A percentile compares a stretch with the other conserved stretches of the same genome.
These are phyloP conservation scores for Exaiptasia diaphana DNA, from an alignment of 64 coral and sea anemone genomes.

Conservation along the genomic window DNA sequence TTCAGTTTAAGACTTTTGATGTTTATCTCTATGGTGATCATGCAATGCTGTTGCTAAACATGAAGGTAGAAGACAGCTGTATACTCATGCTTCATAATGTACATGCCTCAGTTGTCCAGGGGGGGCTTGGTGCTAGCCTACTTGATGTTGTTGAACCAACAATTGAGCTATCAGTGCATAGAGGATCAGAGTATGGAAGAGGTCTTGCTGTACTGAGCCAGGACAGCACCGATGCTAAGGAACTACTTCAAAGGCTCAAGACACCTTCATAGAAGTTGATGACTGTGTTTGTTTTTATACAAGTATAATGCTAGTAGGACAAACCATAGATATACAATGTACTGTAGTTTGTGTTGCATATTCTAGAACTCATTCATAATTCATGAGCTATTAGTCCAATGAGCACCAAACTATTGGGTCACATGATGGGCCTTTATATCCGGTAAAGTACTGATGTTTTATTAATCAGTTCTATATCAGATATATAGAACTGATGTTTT, in stretches of 20 bases:
- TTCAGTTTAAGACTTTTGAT: background rate
- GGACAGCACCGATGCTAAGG: conserved; percentile 7
- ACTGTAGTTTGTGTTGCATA: no score
- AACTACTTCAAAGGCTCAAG: background rate
- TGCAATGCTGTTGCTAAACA: background rate
- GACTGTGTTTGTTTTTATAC: no score
- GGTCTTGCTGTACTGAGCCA: background rate
- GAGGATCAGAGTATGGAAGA: conserved; percentile 42
- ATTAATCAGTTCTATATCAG: no score
- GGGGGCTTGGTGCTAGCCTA: conserved; percentile 44
- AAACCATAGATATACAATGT: no score
- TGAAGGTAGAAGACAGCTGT: background rate
- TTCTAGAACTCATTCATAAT: no score
- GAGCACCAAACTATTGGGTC: no score
- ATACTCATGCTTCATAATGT: conserved; percentile 48
- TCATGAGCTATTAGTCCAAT: no score
- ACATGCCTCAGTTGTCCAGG: conserved; percentile 11
- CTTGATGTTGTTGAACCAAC: conserved; percentile 46
- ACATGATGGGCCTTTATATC: no score
- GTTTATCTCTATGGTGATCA: conserved; percentile 53
- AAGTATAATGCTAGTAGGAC: no score
- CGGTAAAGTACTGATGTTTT: no score
- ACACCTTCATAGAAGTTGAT: no score
- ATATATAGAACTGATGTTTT: no score
- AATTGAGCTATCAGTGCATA: conserved; percentile 47